Conservation (phyloP, 2,113 vertebrate species). For the Pseudonaja textilis region DNA sequence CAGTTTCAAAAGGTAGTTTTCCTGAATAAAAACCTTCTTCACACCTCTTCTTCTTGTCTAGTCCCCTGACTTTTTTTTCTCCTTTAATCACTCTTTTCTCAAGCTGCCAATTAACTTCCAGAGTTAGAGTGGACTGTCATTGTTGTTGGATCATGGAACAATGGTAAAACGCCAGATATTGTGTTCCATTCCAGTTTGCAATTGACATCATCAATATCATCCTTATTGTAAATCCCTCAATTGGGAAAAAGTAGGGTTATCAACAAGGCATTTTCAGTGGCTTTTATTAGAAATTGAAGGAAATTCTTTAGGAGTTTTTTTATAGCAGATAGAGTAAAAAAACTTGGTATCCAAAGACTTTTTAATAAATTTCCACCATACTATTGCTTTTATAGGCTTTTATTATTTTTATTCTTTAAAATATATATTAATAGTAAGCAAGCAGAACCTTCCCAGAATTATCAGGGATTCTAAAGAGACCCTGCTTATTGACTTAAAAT, state of each 20-base stretch:
- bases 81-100: no score
- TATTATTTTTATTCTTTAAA: neutral
- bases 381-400: neutral
- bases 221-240: slow-evolving; percentile 3
- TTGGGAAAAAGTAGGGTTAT: neutral
- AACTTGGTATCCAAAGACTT: neutral
- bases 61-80: no score
- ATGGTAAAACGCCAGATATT: slow-evolving; percentile 18
- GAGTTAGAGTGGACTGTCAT: neutral
- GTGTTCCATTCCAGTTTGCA: neutral
- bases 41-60: no score
- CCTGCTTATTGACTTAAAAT: neutral
- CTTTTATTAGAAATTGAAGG: neutral
- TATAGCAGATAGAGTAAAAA: neutral
- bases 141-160: neutral
- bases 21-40: no score
- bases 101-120: no score
- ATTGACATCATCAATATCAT: neutral
- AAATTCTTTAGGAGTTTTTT: neutral
- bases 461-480: neutral
- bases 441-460: neutral
- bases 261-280: neutral
- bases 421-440: neutral
- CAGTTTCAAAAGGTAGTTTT: no score
- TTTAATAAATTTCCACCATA: neutral